Conservation (phyloP, 2,797 vertebrate genomes). For the Podarcis lilfordi region DNA sequence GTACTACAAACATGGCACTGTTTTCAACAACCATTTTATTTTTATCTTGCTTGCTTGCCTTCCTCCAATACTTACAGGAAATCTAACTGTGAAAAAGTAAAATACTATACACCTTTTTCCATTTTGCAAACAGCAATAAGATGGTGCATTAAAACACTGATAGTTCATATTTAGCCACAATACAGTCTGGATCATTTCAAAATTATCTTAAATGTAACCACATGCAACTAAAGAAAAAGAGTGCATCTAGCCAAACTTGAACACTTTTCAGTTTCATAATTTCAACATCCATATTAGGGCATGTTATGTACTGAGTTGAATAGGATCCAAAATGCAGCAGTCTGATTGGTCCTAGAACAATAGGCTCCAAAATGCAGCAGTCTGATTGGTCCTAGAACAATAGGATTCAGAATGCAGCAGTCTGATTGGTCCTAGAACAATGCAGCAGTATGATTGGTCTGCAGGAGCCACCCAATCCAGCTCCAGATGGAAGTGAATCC, state of each 20-base stretch:
- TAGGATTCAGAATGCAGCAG: no score
- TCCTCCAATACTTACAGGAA: neutral
- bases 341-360: no score
- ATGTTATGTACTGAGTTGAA: no score
- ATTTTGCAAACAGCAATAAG: neutral
- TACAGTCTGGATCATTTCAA: neutral
- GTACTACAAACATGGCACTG: neutral
- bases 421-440: no score
- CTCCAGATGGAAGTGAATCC: no score
- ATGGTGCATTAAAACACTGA: neutral
- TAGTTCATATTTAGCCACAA: neutral
- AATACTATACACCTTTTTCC: neutral
- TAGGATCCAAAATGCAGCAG: no score
- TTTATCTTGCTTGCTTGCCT: neutral
- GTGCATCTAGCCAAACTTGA: neutral
- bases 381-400: no score
- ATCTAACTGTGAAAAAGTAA: fast-evolving
- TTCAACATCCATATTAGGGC: no score
- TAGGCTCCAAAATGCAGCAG: no score
- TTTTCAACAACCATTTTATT: neutral
- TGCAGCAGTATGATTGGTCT: no score
- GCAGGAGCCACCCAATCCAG: no score
- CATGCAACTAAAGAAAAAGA: neutral
- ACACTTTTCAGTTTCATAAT: neutral
- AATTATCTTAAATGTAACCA: neutral